Evolutionary conservation across 1,140 invertebrate species (phyloP).

Genomic region (Euwallacea similis): DNA sequence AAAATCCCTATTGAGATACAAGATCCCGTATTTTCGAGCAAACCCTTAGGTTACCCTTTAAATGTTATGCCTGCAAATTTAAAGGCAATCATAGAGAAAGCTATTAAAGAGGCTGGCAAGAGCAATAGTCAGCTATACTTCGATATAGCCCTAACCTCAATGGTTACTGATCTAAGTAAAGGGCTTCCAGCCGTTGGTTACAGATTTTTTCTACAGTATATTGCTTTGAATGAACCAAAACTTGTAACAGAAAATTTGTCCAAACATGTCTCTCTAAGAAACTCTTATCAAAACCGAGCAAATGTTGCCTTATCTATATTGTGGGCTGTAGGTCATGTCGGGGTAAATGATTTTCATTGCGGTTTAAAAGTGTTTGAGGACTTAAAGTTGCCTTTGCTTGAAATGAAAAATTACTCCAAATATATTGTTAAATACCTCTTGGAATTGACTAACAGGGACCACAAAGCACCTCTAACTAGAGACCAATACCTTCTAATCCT

Average conservation of each 20-base stretch:
- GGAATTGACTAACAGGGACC: constrained; percentile 57
- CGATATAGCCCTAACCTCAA: constrained; percentile 64
- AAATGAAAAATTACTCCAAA: constrained; percentile 70
- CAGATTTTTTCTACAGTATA: constrained; percentile 69
- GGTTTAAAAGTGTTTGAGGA: constrained; percentile 83
- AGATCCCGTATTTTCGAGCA: constrained; percentile 60
- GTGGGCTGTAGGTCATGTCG: constrained; percentile 79
- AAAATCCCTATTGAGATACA: constrained; percentile 64
- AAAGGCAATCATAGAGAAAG: constrained; percentile 58
- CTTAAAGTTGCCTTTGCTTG: constrained; percentile 74
- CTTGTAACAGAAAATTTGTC: constrained; percentile 63
- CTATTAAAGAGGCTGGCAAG: constrained; percentile 60
- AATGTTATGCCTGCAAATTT: constrained; percentile 59
- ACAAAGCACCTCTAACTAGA: constrained; percentile 31
- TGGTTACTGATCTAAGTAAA: constrained; percentile 69
- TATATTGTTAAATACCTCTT: constrained; percentile 72
- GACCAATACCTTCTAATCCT: constrained; percentile 48
- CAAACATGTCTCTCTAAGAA: constrained; percentile 66
- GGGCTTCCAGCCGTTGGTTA: constrained; percentile 65
- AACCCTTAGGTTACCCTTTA: constrained; percentile 57
- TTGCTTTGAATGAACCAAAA: constrained; percentile 66
- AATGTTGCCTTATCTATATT: constrained; percentile 74
- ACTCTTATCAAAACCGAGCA: constrained; percentile 78
- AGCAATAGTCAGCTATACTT: constrained; percentile 64
- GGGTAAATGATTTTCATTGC: constrained; percentile 65